Evolutionary conservation across 2,797 vertebrate genomes (phyloP), one percentile per base, ranked within the genome.

Genomic region (Merluccius polli): DNA sequence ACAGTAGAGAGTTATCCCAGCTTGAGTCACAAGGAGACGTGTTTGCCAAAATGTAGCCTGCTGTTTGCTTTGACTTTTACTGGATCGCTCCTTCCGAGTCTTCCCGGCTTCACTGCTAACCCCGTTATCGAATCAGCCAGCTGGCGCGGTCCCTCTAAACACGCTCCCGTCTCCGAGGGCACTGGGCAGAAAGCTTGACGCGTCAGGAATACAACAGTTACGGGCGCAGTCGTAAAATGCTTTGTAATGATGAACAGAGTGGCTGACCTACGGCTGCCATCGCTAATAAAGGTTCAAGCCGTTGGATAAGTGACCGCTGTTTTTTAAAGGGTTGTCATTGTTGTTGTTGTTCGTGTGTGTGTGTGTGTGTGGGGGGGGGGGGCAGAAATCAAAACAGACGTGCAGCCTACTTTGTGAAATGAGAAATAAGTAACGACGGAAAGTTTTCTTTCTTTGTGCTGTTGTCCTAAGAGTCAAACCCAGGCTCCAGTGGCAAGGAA

Each of bases 51-150:
- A 30, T 4, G 1, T 1, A 8, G 65, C 1, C 75, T 80, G 77
- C 81, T 86, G 76, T 82, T 78, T 83, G 65, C 16, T 68, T 68
- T 30, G 24, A 31, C 13, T 68, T 68, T 79, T 73, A 79, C 59
- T 1, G 44, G 63, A 9, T 30, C 29, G 75, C 77, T 15, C 83
- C 72, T 79, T 78, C 72, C 4, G 10, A 75, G 48, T 32, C 77
- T 76, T 73, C 70, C 48, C 74, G 65, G 79, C 81, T 9, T 74
- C 78, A 76, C 77, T 82, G 84, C 82, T 73, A 5, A 27, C 81
- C 48, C 81, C 75, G 73, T 87, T 82, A 84, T 77, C 59, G 75
- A 44, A 76, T 81, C 82, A 48, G 41, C 52, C 52, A 24, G 52
- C 52, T 59, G 52, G 21, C 52, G 10, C 1, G 52, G 52, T 24